Conservation (phyloP, 2,113 vertebrate species). For the Oncorhynchus kisutch region DNA sequence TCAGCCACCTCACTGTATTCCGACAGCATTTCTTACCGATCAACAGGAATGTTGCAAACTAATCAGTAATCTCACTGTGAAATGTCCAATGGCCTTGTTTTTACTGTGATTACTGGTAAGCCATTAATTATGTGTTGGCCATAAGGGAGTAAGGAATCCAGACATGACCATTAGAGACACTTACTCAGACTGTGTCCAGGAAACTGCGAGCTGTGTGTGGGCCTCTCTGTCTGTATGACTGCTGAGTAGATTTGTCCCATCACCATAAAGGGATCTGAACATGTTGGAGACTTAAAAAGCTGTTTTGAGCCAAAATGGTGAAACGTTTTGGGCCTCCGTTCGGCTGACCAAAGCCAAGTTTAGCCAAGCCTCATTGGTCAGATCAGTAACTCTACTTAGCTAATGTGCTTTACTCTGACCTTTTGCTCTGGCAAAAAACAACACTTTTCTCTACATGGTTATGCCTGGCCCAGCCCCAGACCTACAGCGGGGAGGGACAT, state of each 20-base stretch:
- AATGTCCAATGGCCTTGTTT: not conserved
- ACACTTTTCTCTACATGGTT: not conserved
- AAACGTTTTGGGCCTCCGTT: not conserved
- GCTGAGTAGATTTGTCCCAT: conserved; percentile 18
- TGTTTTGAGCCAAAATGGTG: not conserved
- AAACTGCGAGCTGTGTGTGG: conserved; percentile 15
- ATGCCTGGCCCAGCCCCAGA: not conserved
- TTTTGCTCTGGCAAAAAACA: not conserved
- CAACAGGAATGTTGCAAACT: conserved; percentile 48
- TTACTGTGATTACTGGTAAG: conserved; percentile 32
- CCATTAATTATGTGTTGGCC: conserved; percentile 56
- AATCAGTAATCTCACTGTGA: conserved; percentile 46
- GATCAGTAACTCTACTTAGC: not conserved
- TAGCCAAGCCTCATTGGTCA: not conserved
- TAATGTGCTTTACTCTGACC: conserved; percentile 9
- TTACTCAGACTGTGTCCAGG: conserved; percentile 19
- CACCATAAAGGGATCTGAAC: conserved; percentile 23
- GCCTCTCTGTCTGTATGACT: not conserved
- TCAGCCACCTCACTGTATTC: not conserved
- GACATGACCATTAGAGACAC: conserved; percentile 42
- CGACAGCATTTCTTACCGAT: conserved; percentile 28
- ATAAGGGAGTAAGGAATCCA: conserved; percentile 21
- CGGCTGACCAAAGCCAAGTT: not conserved
- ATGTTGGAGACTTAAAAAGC: conserved; percentile 11
- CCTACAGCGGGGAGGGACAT: not conserved